A percentile compares a stretch with the other conserved stretches of the same genome.
Evolutionary conservation across 1,140 invertebrate genomes (phyloP).

Genomic region (Panagrolaimus sp.): DNA sequence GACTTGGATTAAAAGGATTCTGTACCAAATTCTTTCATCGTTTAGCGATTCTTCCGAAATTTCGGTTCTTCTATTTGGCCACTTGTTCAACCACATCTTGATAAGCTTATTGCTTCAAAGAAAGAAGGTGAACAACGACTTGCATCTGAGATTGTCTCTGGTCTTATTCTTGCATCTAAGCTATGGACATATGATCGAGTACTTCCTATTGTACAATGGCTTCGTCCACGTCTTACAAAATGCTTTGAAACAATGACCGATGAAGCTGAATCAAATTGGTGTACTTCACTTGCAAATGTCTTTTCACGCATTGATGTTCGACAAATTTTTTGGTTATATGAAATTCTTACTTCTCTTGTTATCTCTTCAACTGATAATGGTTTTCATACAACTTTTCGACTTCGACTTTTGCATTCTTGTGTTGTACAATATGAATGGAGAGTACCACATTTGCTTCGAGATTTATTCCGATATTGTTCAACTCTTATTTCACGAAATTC

Average conservation of each 20-base stretch:
- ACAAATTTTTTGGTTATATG: constrained; percentile 36
- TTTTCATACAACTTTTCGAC: constrained; percentile 57
- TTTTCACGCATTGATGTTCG: constrained; percentile 52
- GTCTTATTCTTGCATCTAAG: constrained; percentile 72
- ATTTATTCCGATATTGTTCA: not conserved
- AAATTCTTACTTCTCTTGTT: constrained; percentile 44
- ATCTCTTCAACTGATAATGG: constrained; percentile 40
- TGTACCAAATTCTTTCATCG: constrained; percentile 35
- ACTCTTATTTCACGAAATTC: constrained; percentile 1
- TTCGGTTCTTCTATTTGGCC: constrained; percentile 68
- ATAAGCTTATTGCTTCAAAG: constrained; percentile 66
- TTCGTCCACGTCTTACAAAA: constrained; percentile 55
- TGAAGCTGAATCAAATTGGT: constrained; percentile 72
- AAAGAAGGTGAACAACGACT: constrained; percentile 75
- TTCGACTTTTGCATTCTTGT: constrained; percentile 65
- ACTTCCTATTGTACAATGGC: constrained; percentile 58
- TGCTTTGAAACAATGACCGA: constrained; percentile 54
- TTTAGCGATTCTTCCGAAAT: constrained; percentile 72
- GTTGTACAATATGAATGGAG: constrained; percentile 27
- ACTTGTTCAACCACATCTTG: constrained; percentile 67
- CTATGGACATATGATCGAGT: constrained; percentile 72
- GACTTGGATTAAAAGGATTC: not conserved
- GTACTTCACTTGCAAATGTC: constrained; percentile 66
- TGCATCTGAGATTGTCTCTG: constrained; percentile 74
- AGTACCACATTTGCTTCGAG: not conserved